Evolutionary conservation across 2,797 vertebrate species (phyloP).

Genomic region (Salarias fasciatus): DNA sequence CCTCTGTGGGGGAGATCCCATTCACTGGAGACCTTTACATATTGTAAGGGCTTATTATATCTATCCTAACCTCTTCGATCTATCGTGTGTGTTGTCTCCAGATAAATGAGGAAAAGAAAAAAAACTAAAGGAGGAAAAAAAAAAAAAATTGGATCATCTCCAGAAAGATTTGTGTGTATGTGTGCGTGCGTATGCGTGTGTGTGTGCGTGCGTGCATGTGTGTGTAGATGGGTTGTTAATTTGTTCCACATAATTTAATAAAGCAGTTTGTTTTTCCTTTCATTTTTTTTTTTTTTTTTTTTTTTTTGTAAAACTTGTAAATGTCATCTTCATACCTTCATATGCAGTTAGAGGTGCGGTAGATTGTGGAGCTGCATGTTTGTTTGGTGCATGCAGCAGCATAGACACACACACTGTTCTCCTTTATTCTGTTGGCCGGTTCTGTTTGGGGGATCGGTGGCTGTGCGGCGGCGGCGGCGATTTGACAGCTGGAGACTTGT

Average conservation of each 20-base stretch:
- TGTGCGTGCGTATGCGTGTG: conserved; percentile 43
- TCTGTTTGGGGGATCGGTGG: conserved; percentile 39
- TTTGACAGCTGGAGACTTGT: conserved; percentile 74
- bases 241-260: conserved; percentile 84
- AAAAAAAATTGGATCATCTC: conserved; percentile 76
- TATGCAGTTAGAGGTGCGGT: conserved; percentile 70
- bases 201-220: conserved; percentile 34
- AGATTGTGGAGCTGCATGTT: conserved; percentile 64
- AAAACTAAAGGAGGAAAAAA: conserved; percentile 63
- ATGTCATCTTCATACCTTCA: conserved; percentile 76
- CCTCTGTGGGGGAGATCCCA: conserved; percentile 82
- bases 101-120: conserved; percentile 62
- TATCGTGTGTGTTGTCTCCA: conserved; percentile 73
- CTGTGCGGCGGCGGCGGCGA: conserved; percentile 47
- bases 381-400: conserved; percentile 61
- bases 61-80: conserved; percentile 81
- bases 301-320: conserved; percentile 69
- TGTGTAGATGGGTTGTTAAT: conserved; percentile 57
- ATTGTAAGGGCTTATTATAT: conserved; percentile 90
- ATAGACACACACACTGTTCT: conserved; percentile 69
- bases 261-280: conserved; percentile 71
- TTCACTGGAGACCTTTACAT: conserved; percentile 88
- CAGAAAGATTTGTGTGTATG: conserved; percentile 70
- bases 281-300: conserved; percentile 62
- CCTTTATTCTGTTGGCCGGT: conserved; percentile 44